phyloP scores from a whole-genome alignment of 2,113 vertebrate species.

The Peromyscus polionotus region DNA sequence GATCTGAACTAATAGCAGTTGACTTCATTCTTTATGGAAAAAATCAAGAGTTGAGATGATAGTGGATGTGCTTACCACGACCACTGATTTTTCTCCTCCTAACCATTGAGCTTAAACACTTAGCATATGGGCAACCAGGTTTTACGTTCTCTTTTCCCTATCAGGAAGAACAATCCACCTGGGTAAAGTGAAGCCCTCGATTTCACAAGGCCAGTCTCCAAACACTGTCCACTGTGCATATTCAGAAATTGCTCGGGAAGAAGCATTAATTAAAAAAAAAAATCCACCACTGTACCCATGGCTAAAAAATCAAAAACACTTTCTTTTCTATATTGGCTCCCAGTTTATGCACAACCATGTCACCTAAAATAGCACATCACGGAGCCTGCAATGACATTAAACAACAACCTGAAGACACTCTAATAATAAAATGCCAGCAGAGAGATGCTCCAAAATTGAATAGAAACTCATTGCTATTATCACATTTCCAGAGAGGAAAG shows the following conservation, averaged over 20 bases:
- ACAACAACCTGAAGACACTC: slow-evolving; percentile 52
- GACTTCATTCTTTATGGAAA: background rate
- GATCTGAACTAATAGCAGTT: background rate
- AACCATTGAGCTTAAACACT: background rate
- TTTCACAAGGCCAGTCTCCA: background rate
- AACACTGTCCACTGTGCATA: background rate
- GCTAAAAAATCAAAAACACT: slow-evolving; percentile 31
- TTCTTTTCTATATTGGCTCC: slow-evolving; percentile 12
- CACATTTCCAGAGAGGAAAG: slow-evolving; percentile 49
- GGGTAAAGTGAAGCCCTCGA: background rate
- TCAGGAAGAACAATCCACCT: background rate
- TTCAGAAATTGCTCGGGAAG: slow-evolving; percentile 44
- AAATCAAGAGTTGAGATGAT: background rate
- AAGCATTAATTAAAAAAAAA: slow-evolving; percentile 50
- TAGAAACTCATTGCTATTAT: slow-evolving; percentile 52
- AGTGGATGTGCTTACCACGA: background rate
- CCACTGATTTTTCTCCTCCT: background rate
- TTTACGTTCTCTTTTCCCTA: background rate
- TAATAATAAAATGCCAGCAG: slow-evolving; percentile 55
- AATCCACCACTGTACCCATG: background rate
- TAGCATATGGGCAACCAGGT: background rate
- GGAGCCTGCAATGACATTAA: slow-evolving; percentile 15
- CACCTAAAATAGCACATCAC: slow-evolving; percentile 56
- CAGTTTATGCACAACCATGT: background rate
- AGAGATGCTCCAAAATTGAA: slow-evolving; percentile 46